phyloP scores from a whole-genome alignment of 2,797 vertebrate genomes.

The Psittacula echo region DNA sequence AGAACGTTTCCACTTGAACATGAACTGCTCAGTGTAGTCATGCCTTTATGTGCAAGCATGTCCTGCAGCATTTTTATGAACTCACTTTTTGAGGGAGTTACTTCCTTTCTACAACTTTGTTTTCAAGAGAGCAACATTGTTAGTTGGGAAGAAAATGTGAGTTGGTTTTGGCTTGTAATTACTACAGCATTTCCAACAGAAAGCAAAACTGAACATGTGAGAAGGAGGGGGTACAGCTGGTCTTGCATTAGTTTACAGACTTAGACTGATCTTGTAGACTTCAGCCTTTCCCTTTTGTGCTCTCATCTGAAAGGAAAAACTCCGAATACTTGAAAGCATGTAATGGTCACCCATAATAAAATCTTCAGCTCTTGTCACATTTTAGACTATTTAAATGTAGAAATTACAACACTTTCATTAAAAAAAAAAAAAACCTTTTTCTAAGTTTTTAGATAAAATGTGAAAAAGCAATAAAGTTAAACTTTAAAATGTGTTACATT shows the following conservation, averaged over 20 bases:
- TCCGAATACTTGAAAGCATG: neutral
- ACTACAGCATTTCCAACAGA: conserved; percentile 7
- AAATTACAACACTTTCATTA: neutral
- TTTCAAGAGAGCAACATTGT: neutral
- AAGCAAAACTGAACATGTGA: neutral
- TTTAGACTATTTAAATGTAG: neutral
- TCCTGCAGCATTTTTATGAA: neutral
- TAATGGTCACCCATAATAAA: neutral
- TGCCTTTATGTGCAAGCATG: neutral
- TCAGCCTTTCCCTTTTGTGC: neutral
- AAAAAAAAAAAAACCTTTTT: neutral
- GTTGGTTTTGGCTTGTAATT: neutral
- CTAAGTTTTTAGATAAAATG: neutral
- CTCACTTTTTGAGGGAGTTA: neutral
- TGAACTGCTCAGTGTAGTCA: neutral
- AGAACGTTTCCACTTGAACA: neutral
- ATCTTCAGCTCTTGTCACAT: neutral
- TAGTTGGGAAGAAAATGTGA: neutral
- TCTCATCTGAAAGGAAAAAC: neutral
- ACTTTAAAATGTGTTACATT: neutral
- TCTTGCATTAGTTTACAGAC: neutral
- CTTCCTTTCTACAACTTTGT: neutral
- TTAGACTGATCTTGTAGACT: neutral
- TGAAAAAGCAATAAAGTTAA: neutral
- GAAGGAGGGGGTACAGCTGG: neutral